Evolutionary conservation across 2,888 invertebrate species (phyloP), one percentile per base, ranked within the genome.

Genomic region (Epinotia ramella): DNA sequence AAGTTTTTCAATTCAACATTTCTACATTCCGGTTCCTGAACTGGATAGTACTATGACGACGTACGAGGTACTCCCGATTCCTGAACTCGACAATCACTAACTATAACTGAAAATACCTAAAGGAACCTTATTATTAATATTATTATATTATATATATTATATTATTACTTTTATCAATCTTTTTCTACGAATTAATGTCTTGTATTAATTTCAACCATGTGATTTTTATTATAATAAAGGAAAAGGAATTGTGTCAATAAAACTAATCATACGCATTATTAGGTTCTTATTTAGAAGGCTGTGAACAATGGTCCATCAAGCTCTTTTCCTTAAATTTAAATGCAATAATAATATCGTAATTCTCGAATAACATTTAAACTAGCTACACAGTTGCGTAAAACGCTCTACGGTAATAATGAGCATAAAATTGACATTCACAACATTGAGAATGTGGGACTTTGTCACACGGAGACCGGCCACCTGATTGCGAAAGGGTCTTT

Each of bases 281-380:
- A 82, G 76, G 82, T 82, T 80, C 81, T 86, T 88, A 87, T 83
- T 77, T 83, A 87, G 82, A 89, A 90, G 88, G 90, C 93, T 86
- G 93, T 91, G 93, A 93, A 94, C 93, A 92, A 91, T 88, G 91
- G 93, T 93, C 89, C 94, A 89, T 86, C 93, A 89, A 91, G 92
- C 93, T 91, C 90, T 86, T 79, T 89, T 87, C 79, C 85, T 86
- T 87, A 87, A 74, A 86, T 80, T 81, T 84, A 86, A 82, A 81
- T 81, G 84, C 83, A 81, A 84, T 73, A 60, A 63, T 74, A 77
- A 75, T 73, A n/a, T n/a, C n/a, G n/a, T n/a, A n/a, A n/a, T n/a
- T n/a, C n/a, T 89, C 87, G 85, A 89, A 83, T 89, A 90, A 87
- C 87, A 88, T 90, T 87, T 84, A 83, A 81, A 83, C 86, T 92